Evolutionary conservation across 2,888 invertebrate genomes (phyloP).

Genomic region (Augochlorella aurata): DNA sequence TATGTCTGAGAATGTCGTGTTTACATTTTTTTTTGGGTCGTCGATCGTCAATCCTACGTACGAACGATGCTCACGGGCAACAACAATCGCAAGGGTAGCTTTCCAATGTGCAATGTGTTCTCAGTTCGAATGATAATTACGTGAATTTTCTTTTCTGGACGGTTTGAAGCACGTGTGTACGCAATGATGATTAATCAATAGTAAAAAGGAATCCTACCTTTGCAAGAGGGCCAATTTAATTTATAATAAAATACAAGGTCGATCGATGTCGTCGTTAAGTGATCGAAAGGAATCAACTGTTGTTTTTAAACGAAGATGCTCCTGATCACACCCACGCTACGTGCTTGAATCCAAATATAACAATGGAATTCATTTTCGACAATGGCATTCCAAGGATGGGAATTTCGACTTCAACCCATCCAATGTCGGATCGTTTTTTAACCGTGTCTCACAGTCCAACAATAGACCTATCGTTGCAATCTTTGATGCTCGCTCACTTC

Average conservation of each 20-base stretch:
- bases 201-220: neutral
- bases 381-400: neutral
- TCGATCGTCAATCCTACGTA: neutral
- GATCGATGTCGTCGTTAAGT: neutral
- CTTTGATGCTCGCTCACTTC: neutral
- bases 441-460: neutral
- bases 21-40: neutral
- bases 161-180: neutral
- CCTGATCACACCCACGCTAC: conserved; percentile 31
- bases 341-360: conserved; percentile 10
- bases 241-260: conserved; percentile 25
- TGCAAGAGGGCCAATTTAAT: conserved; percentile 17
- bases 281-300: conserved; percentile 13
- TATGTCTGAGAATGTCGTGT: neutral
- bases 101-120: no score
- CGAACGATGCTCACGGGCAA: no score
- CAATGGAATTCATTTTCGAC: neutral
- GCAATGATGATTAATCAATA: neutral
- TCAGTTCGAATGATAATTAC: neutral
- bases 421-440: neutral
- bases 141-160: neutral
- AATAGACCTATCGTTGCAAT: neutral
- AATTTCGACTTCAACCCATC: neutral
- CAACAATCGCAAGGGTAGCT: neutral
- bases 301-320: conserved; percentile 47